Percentiles rank a stretch among this genome's conserved stretches.
phyloP scores from a whole-genome alignment of 2,797 vertebrate species.

The Philypnodon macrostomus region DNA sequence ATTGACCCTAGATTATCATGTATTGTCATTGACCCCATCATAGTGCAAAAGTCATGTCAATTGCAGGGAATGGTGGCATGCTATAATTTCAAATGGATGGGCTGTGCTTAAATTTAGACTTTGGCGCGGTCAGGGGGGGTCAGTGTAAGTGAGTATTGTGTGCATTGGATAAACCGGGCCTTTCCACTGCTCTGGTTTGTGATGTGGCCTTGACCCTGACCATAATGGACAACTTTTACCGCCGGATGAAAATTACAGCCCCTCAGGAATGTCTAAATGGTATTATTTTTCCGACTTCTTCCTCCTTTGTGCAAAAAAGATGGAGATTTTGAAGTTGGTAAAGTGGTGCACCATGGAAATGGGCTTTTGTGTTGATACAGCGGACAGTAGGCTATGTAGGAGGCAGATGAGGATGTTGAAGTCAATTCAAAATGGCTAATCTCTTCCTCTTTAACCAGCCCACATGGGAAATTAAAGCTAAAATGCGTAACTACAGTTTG shows the following conservation, averaged over 20 bases:
- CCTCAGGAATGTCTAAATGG: constrained; percentile 81
- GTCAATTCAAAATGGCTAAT: too few species aligned
- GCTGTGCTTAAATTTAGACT: constrained; percentile 79
- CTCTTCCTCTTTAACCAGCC: constrained; percentile 58
- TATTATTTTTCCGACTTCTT: constrained; percentile 80
- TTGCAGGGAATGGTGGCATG: constrained; percentile 77
- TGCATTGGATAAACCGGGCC: constrained; percentile 74
- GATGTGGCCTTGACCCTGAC: constrained; percentile 85
- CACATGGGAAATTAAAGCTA: constrained; percentile 33
- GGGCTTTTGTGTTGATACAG: constrained; percentile 40
- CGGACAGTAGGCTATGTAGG: constrained; percentile 56
- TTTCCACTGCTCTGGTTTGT: constrained; percentile 78
- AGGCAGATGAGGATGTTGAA: constrained; percentile 53
- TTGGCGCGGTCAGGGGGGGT: constrained; percentile 75
- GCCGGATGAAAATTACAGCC: constrained; percentile 85
- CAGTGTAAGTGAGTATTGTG: too few species aligned
- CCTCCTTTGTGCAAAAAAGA: constrained; percentile 72
- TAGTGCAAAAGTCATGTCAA: constrained; percentile 70
- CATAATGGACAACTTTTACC: constrained; percentile 82
- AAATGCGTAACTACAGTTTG: too few species aligned
- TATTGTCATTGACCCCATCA: constrained; percentile 72
- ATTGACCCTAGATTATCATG: too few species aligned
- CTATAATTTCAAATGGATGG: constrained; percentile 81
- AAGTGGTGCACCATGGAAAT: constrained; percentile 67
- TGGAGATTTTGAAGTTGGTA: constrained; percentile 66